A percentile compares a stretch with the other conserved stretches of the same genome.
These are phyloP conservation scores for Caenorhabditis imperialis DNA, from an alignment of 2,888 invertebrate species.

Conservation along the genomic window DNA sequence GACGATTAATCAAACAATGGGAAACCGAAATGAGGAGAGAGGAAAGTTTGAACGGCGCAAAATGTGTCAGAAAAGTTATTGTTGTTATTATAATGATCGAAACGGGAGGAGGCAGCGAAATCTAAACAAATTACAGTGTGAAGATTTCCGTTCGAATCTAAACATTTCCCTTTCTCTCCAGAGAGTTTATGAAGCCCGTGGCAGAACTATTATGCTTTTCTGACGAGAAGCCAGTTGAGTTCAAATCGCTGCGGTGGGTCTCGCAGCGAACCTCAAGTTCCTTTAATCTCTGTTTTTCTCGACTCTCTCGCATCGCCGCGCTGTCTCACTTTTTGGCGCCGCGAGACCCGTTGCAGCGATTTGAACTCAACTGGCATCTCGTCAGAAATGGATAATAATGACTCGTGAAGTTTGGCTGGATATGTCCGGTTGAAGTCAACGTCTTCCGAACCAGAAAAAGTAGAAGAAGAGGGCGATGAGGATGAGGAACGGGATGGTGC, in stretches of 20 bases:
- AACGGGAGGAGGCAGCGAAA: constrained; percentile 7
- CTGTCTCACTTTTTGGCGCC: not conserved
- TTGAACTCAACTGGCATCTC: not conserved
- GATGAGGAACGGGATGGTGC: constrained; percentile 51
- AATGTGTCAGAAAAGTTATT: constrained; percentile 47
- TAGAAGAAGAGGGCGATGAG: constrained; percentile 48
- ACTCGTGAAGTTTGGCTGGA: not conserved
- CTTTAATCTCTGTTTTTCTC: no score
- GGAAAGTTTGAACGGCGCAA: no score
- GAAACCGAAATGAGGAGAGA: not conserved
- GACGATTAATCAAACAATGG: constrained; percentile 42
- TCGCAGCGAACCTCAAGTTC: no score
- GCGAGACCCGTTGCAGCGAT: no score
- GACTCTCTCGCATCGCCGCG: no score
- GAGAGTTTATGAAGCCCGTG: no score
- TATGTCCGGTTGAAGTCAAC: constrained; percentile 11
- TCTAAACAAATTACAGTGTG: not conserved
- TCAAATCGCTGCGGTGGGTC: no score
- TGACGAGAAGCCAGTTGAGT: no score
- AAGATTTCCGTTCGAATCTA: no score
- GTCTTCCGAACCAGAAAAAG: constrained; percentile 56
- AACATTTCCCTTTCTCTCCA: constrained; percentile 20
- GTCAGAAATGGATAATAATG: not conserved
- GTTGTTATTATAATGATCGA: constrained; percentile 43
- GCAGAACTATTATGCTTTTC: not conserved